These are phyloP conservation scores for Globodera rostochiensis DNA, from an alignment of 1,140 invertebrate genomes.

Conservation along the genomic window DNA sequence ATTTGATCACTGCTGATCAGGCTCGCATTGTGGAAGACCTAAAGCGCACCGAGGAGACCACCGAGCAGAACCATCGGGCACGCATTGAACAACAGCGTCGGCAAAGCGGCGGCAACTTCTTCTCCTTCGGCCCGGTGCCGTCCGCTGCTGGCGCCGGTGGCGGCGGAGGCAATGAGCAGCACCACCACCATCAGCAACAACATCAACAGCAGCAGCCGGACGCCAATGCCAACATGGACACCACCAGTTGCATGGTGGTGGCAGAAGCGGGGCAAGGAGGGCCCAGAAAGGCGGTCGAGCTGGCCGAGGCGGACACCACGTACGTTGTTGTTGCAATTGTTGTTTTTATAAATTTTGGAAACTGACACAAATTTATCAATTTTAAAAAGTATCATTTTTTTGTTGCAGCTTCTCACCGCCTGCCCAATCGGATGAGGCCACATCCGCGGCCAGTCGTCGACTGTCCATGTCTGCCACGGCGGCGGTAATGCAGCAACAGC, in stretches of 20 bases:
- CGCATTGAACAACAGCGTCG: conserved; percentile 21
- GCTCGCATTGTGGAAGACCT: conserved; percentile 30
- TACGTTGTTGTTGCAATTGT: neutral
- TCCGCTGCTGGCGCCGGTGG: too few species aligned
- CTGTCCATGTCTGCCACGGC: conserved; percentile 7
- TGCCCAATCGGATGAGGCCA: conserved; percentile 21
- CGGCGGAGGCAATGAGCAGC: neutral
- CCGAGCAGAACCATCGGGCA: conserved; percentile 9
- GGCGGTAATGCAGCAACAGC: neutral
- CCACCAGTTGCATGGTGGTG: neutral
- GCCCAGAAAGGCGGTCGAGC: conserved; percentile 20
- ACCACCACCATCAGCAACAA: conserved; percentile 1
- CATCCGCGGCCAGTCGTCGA: neutral
- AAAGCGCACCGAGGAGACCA: conserved; percentile 19
- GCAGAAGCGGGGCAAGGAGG: neutral
- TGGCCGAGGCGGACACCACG: conserved; percentile 20
- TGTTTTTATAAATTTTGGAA: neutral
- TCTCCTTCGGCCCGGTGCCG: neutral
- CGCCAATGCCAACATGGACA: neutral
- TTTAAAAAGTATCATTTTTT: neutral
- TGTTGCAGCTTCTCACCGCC: conserved; percentile 15
- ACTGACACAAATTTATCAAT: neutral
- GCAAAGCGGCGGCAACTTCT: neutral
- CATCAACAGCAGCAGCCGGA: conserved; percentile 6
- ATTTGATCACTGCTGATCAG: neutral